Percentiles rank a stretch among this genome's conserved stretches.
phyloP scores from a whole-genome alignment of 1,140 invertebrate species.

The Triops cancriformis region DNA sequence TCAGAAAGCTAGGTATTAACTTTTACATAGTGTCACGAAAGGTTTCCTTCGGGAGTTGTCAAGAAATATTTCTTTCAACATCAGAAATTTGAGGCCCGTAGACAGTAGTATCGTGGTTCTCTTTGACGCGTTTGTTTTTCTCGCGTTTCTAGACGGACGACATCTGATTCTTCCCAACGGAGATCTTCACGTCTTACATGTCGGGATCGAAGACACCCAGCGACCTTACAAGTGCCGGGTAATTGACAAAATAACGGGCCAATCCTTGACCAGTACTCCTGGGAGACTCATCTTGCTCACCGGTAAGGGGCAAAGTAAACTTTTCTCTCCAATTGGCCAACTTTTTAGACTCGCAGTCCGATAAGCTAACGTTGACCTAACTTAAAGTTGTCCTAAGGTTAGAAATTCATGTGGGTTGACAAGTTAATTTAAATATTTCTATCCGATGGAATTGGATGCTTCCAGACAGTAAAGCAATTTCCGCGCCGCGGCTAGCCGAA shows the following conservation, averaged over 20 bases:
- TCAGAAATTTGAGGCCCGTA: too few relatives aligned
- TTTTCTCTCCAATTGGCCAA: too few relatives aligned
- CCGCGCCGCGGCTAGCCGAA: neutral
- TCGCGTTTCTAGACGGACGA: constrained; percentile 27
- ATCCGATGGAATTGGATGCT: neutral
- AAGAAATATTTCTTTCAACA: too few relatives aligned
- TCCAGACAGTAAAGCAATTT: neutral
- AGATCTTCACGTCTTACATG: constrained; percentile 36
- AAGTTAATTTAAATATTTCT: too few relatives aligned
- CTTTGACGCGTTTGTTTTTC: neutral
- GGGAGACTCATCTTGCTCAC: constrained; percentile 36
- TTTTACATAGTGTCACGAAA: too few relatives aligned
- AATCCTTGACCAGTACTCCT: constrained; percentile 39
- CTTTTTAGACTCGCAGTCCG: too few relatives aligned
- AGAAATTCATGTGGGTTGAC: too few relatives aligned
- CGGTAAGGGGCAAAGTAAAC: neutral
- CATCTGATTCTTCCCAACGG: constrained; percentile 33
- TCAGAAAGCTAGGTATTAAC: too few relatives aligned
- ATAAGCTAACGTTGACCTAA: too few relatives aligned
- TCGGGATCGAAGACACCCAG: constrained; percentile 32
- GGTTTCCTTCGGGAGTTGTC: too few relatives aligned
- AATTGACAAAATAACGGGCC: constrained; percentile 39
- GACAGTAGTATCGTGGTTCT: neutral
- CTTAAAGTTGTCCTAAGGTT: too few relatives aligned
- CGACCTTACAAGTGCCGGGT: constrained; percentile 40